Percentiles rank a stretch among this genome's conserved stretches.
phyloP scores from a whole-genome alignment of 2,797 vertebrate species.

The Microctenopoma steveboyesi region DNA sequence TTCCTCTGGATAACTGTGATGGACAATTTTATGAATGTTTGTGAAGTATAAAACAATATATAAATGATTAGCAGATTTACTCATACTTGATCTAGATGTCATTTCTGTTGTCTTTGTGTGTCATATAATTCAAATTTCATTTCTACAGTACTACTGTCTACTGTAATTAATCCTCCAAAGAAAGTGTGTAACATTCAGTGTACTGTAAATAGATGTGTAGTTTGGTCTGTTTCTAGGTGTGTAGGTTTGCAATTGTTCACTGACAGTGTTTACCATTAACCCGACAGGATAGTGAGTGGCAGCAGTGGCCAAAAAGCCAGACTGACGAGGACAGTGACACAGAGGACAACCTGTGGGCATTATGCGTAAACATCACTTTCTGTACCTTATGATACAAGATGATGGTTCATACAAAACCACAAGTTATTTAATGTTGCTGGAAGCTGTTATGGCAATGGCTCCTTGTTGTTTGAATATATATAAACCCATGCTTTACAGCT shows the following conservation, averaged over 20 bases:
- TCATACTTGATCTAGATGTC: no score
- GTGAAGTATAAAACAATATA: no score
- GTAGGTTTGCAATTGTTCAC: conserved; percentile 25
- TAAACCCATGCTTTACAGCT: background rate
- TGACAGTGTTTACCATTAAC: conserved; percentile 34
- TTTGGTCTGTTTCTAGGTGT: background rate
- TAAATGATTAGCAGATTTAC: no score
- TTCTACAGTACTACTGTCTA: background rate
- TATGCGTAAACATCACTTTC: conserved; percentile 78
- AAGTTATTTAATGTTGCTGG: background rate
- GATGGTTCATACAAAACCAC: background rate
- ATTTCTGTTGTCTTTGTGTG: no score
- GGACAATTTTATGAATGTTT: no score
- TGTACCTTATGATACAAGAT: background rate
- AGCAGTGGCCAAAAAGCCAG: conserved; percentile 88
- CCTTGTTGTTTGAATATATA: background rate
- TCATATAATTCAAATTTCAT: background rate
- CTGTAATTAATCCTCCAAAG: background rate
- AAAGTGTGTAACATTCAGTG: background rate
- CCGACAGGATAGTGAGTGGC: conserved; percentile 87
- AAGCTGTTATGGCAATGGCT: background rate
- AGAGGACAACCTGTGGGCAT: conserved; percentile 87
- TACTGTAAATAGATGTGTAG: no score
- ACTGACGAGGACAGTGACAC: conserved; percentile 90
- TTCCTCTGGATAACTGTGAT: no score